Evolutionary conservation across 2,888 invertebrate species (phyloP), one percentile per base, ranked within the genome.

Genomic region (Hypercompe scribonia): DNA sequence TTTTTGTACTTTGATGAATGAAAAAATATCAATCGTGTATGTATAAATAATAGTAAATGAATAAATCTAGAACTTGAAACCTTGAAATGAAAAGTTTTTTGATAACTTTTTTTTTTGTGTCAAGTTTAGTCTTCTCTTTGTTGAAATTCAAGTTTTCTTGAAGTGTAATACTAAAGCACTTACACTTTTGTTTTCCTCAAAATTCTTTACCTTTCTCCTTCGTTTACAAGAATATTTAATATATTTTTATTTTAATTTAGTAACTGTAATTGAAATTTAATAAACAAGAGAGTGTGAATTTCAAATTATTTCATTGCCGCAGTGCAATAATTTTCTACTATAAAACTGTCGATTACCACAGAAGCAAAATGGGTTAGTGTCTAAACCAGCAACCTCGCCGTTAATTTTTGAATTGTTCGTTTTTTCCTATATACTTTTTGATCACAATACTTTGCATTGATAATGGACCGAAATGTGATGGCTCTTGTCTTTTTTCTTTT

Each of bases 1-100:
- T 74, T 69, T 33, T 54, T 28, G 42, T 63, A 50, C 46, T 63
- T n/a, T n/a, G 5, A 24, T 28, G 65, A 39, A 11, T 54, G 50
- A 24, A 31, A 70, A 28, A 33, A 0, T 31, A 46, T 63, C 21
- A 66, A 46, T 21, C 33, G 46, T 46, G 33, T 24, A 42, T 66
- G 31, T 66, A 31, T 66, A 42, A n/a, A 36, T 36, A 28, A 28
- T 65, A 65, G 28, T 39, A 42, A 42, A 39, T 46, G 24, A 46
- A 13, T 24, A 46, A 46, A 66, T 36, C 46, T 7, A 2, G 21
- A 46, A 18, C 11, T 31, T 28, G 21, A 11, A 28, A 28, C 28
- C 2, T 65, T 65, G 18, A 10, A 50, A 21, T 46, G 21, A 21
- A 18, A 46, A 21, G 2, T 21, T 46, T 46, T 46, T 46, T 46